Evolutionary conservation across 2,797 vertebrate species (phyloP).

Genomic region (Eutrigla gurnardus): DNA sequence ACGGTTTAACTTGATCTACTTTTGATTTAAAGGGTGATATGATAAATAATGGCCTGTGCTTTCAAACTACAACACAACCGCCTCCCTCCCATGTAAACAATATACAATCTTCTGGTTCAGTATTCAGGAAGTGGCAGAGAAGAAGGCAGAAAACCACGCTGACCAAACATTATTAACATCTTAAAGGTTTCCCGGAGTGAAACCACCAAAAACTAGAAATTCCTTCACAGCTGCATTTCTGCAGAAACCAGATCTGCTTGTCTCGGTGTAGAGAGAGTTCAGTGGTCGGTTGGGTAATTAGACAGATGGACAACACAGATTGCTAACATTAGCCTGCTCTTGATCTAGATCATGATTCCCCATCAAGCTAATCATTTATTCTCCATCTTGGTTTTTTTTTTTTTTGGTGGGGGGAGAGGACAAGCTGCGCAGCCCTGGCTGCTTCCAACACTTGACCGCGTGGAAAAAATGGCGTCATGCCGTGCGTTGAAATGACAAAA

Average conservation of each 20-base stretch:
- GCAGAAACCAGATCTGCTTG: conserved; percentile 37
- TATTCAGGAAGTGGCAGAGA: conserved; percentile 15
- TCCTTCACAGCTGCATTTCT: conserved; percentile 47
- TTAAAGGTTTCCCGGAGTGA: conserved; percentile 28
- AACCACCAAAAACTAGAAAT: conserved; percentile 36
- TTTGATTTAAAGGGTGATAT: conserved; percentile 12
- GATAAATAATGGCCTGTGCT: conserved; percentile 8
- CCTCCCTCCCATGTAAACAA: conserved; percentile 41
- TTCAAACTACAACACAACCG: conserved; percentile 7
- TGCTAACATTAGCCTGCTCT: conserved; percentile 81
- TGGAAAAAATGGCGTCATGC: conserved; percentile 63
- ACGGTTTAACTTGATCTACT: conserved; percentile 5
- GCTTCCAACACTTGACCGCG: conserved; percentile 69
- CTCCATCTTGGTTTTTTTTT: conserved; percentile 60
- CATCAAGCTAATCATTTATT: conserved; percentile 83
- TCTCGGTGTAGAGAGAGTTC: conserved; percentile 38
- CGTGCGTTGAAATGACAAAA: conserved; percentile 68
- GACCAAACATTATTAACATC: conserved; percentile 41
- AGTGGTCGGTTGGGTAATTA: conserved; percentile 69
- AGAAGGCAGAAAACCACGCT: conserved; percentile 36
- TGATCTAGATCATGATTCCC: conserved; percentile 83
- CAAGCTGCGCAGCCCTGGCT: conserved; percentile 76
- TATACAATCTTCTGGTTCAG: conserved; percentile 46
- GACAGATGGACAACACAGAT: conserved; percentile 83
- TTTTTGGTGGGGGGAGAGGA: conserved; percentile 66